Percentiles rank a stretch among this genome's conserved stretches.
Evolutionary conservation across 1,140 invertebrate species (phyloP).

Genomic region (Panagrolaimus sp.): DNA sequence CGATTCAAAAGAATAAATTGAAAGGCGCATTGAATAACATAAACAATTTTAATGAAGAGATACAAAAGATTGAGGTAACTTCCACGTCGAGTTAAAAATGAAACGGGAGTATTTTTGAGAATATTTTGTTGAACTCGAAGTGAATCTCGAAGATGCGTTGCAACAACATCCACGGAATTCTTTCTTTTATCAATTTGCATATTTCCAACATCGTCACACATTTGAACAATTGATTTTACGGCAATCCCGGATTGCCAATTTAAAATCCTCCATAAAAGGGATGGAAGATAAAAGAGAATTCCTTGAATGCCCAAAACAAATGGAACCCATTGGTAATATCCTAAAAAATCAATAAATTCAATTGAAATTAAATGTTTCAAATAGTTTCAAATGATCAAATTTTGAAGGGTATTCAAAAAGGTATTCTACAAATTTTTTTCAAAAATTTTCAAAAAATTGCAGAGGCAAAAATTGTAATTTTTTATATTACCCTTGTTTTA

Average conservation of each 20-base stretch:
- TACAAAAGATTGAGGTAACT: constrained; percentile 63
- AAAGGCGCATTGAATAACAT: constrained; percentile 61
- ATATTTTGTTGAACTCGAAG: constrained; percentile 48
- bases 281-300: constrained; percentile 64
- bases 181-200: constrained; percentile 54
- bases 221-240: constrained; percentile 53
- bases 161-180: constrained; percentile 53
- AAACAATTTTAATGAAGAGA: constrained; percentile 63
- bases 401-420: background rate
- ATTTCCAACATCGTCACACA: constrained; percentile 56
- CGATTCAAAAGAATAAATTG: constrained; percentile 63
- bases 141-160: constrained; percentile 54
- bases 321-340: constrained; percentile 63
- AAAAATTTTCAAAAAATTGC: background rate
- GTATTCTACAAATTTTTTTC: too few relatives aligned
- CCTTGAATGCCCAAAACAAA: constrained; percentile 62
- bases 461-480: constrained; percentile 15
- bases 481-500: background rate
- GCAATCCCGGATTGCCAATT: constrained; percentile 59
- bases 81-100: constrained; percentile 51
- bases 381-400: constrained; percentile 2
- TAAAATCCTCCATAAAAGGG: constrained; percentile 62
- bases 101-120: constrained; percentile 39
- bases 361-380: background rate
- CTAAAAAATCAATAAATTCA: too few relatives aligned